A percentile compares a stretch with the other conserved stretches of the same genome.
phyloP scores from a whole-genome alignment of 2,888 invertebrate genomes.

The Polia nebulosa region DNA sequence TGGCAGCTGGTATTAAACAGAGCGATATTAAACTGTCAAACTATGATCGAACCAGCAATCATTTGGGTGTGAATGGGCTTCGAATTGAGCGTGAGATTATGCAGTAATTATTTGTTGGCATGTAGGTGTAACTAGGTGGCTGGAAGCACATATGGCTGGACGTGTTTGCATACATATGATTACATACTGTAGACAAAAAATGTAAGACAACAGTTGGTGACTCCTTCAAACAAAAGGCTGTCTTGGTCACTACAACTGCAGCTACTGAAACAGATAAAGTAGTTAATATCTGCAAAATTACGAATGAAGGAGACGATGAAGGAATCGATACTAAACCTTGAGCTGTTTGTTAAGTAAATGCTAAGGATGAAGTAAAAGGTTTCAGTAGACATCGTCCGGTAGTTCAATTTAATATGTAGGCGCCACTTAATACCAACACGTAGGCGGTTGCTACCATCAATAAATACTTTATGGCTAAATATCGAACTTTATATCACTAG shows the following conservation, averaged over 20 bases:
- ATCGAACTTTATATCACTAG: slow-evolving; percentile 28
- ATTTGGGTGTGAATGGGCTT: slow-evolving; percentile 34
- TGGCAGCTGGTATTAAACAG: slow-evolving; percentile 49
- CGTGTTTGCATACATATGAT: not conserved
- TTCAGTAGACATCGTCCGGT: not conserved
- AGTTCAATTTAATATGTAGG: slow-evolving; percentile 27
- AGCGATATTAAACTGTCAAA: slow-evolving; percentile 61
- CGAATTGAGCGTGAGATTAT: slow-evolving; percentile 36
- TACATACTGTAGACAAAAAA: not conserved
- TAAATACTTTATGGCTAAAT: slow-evolving; percentile 5
- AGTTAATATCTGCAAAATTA: not conserved
- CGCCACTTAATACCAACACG: slow-evolving; percentile 9
- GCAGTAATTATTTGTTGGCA: slow-evolving; percentile 33
- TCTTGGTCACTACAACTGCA: not conserved
- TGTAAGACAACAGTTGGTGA: not conserved
- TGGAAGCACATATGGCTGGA: not conserved
- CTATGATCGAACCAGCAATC: slow-evolving; percentile 45
- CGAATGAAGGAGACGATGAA: not conserved
- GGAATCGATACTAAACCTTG: not conserved
- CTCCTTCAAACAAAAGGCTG: not conserved
- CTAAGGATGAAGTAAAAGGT: not conserved
- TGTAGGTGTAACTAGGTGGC: slow-evolving; percentile 3
- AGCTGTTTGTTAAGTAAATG: not conserved
- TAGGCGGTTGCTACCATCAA: slow-evolving; percentile 18
- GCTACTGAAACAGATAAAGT: not conserved